phyloP scores from a whole-genome alignment of 1,140 invertebrate species.

The Atta cephalotes region DNA sequence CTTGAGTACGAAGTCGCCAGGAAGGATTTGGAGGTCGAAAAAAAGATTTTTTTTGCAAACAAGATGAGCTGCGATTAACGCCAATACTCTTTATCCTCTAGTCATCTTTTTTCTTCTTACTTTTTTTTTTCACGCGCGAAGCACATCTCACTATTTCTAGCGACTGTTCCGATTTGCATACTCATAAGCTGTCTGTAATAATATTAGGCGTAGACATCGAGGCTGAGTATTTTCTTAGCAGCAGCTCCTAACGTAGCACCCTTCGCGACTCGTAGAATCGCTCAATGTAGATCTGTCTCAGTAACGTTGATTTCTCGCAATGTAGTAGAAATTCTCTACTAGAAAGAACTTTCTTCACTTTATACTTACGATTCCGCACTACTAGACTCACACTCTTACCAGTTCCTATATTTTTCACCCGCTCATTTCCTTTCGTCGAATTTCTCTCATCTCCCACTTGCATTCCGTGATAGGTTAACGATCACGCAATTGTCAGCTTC shows the following conservation, averaged over 20 bases:
- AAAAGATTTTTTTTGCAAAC: constrained; percentile 70
- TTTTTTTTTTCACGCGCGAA: constrained; percentile 33
- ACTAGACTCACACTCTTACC: background rate
- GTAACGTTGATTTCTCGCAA: constrained; percentile 15
- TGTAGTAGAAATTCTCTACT: constrained; percentile 21
- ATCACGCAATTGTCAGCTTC: constrained; percentile 73
- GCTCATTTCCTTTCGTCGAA: background rate
- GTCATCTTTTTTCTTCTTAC: constrained; percentile 82
- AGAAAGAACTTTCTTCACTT: constrained; percentile 39
- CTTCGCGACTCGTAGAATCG: constrained; percentile 69
- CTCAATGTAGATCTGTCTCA: constrained; percentile 65
- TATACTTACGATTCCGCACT: constrained; percentile 61
- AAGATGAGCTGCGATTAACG: constrained; percentile 77
- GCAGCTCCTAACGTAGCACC: constrained; percentile 68
- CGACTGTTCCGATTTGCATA: constrained; percentile 53
- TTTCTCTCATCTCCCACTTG: background rate
- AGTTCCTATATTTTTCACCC: background rate
- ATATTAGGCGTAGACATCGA: constrained; percentile 64
- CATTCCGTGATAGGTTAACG: constrained; percentile 66
- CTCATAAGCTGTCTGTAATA: constrained; percentile 43
- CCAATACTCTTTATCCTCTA: constrained; percentile 36
- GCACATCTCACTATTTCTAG: constrained; percentile 30
- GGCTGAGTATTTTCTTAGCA: constrained; percentile 68
- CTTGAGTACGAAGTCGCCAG: constrained; percentile 97
- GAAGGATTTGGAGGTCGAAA: constrained; percentile 94